Evolutionary conservation across 2,797 vertebrate genomes (phyloP).

Genomic region (Arctocebus calabarensis): DNA sequence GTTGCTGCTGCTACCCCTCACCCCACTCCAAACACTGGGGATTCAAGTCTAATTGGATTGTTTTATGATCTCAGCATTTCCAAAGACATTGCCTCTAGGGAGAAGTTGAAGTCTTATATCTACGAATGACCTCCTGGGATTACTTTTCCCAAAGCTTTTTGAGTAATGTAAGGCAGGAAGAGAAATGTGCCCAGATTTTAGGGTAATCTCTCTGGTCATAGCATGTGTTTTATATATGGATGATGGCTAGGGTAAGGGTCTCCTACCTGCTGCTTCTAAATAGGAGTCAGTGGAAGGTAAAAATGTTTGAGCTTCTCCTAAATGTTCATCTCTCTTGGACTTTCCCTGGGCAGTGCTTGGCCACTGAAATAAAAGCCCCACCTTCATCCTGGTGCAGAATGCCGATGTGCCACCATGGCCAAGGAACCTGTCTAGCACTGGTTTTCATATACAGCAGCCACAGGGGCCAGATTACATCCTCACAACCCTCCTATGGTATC

Average conservation of each 20-base stretch:
- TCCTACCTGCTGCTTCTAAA: constrained; percentile 62
- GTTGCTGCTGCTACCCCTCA: neutral
- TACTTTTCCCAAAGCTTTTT: constrained; percentile 41
- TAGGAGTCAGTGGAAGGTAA: constrained; percentile 44
- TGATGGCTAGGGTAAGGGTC: constrained; percentile 18
- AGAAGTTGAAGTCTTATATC: constrained; percentile 44
- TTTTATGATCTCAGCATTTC: constrained; percentile 64
- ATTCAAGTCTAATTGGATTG: constrained; percentile 62
- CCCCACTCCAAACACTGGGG: neutral
- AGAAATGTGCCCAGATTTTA: constrained; percentile 60
- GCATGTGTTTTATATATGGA: constrained; percentile 9
- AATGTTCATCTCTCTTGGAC: constrained; percentile 68
- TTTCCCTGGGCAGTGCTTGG: constrained; percentile 27
- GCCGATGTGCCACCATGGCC: constrained; percentile 13
- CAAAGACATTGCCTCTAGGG: constrained; percentile 33
- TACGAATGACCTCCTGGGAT: constrained; percentile 38
- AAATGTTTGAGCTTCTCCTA: constrained; percentile 51
- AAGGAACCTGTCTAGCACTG: neutral
- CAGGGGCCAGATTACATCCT: neutral
- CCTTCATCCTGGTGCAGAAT: constrained; percentile 69
- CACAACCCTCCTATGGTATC: constrained; percentile 6
- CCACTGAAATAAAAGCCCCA: constrained; percentile 62
- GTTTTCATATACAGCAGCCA: neutral
- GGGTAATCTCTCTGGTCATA: constrained; percentile 18
- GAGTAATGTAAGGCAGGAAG: constrained; percentile 10